Percentiles rank a stretch among this genome's conserved stretches.
Conservation (phyloP, 2,113 vertebrate species). For the Hypanus sabinus region DNA sequence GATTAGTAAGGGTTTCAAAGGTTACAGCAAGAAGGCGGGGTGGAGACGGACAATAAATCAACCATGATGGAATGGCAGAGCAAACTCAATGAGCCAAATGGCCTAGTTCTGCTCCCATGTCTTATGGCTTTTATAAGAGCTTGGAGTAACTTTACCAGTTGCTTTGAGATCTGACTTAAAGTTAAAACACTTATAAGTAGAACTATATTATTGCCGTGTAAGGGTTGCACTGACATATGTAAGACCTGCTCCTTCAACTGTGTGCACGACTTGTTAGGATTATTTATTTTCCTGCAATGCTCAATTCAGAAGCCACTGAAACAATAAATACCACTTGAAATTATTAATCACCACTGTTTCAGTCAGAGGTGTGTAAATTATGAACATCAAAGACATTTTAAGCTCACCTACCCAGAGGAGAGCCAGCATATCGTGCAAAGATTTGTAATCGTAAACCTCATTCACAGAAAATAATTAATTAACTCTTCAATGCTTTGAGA, state of each 20-base stretch:
- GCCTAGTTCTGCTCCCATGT: no score
- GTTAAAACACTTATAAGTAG: not conserved
- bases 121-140: not conserved
- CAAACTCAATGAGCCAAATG: no score
- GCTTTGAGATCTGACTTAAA: not conserved
- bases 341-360: not conserved
- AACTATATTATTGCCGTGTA: no score
- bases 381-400: not conserved
- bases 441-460: not conserved
- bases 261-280: not conserved
- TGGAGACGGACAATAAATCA: no score
- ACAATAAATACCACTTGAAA: not conserved
- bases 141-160: not conserved
- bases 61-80: no score
- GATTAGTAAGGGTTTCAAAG: no score
- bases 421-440: no score
- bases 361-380: not conserved
- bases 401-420: not conserved
- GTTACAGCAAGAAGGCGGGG: no score
- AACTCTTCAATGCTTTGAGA: not conserved
- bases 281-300: not conserved
- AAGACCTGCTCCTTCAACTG: not conserved
- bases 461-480: not conserved
- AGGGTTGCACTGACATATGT: no score
- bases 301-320: not conserved